Evolutionary conservation across 2,888 invertebrate genomes (phyloP), one percentile per base, ranked within the genome.

Genomic region (Apotomis turbidana): DNA sequence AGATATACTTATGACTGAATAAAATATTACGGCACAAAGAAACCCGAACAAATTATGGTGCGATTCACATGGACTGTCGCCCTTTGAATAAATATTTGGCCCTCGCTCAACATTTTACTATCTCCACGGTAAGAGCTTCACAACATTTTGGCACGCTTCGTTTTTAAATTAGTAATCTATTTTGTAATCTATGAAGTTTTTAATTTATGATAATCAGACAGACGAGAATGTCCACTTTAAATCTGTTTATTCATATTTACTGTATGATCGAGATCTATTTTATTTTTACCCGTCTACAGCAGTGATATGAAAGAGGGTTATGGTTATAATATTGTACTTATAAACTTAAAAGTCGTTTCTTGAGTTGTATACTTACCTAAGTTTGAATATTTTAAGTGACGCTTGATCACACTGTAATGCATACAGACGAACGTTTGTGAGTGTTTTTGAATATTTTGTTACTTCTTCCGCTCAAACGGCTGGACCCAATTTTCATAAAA

Each of bases 1-100:
- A 41, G 44, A 82, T 81, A 84, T 81, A 81, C 2, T 27, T 80
- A 80, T 78, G 38, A 58, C 38, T 58, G 57, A 57, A 67, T 59
- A 63, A 68, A 54, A 72, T 46, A 63, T 58, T 68, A 54, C 52
- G 36, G 54, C 63, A 59, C 36, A 72, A 57, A 67, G 60, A 71
- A 68, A 62, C 55, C 66, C 66, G 5, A 61, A 63, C 58, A 68
- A 62, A 72, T 63, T 72, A 68, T 72, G 63, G 62, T 49, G 63
- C 36, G 52, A 54, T 72, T 68, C 72, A 72, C 72, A 72, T 68
- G 68, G 59, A 63, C 62, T 68, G 68, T 72, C 62, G 57, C 67
- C 63, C 68, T 72, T 72, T 63, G 68, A 72, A 72, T 68, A 72
- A 68, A 68, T 68, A 68, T 68, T 72, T 72, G 72, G 72, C 72